A percentile compares a stretch with the other conserved stretches of the same genome.
phyloP scores from a whole-genome alignment of 2,113 vertebrate genomes.

The Catharus fuscescens region DNA sequence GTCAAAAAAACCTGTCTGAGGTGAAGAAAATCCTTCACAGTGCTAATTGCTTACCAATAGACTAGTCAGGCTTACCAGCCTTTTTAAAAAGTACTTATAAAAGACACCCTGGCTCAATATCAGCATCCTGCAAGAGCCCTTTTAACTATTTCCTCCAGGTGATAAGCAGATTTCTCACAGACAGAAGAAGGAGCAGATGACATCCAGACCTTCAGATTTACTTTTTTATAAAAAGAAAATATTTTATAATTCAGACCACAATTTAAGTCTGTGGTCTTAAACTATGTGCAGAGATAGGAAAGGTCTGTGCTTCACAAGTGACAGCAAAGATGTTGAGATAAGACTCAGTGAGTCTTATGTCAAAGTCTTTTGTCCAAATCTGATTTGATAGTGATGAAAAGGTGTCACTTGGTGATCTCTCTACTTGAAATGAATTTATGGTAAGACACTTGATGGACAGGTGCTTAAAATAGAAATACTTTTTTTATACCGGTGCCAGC shows the following conservation, averaged over 20 bases:
- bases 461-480: neutral
- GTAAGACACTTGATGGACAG: neutral
- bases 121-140: neutral
- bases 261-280: neutral
- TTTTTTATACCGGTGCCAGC: neutral
- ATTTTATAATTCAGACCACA: neutral
- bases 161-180: neutral
- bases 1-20: neutral
- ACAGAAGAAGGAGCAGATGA: neutral
- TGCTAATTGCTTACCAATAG: neutral
- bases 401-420: neutral
- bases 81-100: neutral
- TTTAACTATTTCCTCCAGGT: neutral
- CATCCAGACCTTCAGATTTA: neutral
- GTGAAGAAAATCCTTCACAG: neutral
- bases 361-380: neutral
- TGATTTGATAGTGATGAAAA: neutral
- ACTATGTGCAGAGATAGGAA: neutral
- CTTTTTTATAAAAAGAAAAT: neutral
- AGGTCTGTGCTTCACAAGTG: neutral
- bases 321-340: neutral
- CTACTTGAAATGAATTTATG: neutral
- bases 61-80: neutral
- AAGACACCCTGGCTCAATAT: neutral
- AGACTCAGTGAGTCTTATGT: neutral